Conservation (phyloP, 2,797 vertebrate genomes). For the Trachops cirrhosus region DNA sequence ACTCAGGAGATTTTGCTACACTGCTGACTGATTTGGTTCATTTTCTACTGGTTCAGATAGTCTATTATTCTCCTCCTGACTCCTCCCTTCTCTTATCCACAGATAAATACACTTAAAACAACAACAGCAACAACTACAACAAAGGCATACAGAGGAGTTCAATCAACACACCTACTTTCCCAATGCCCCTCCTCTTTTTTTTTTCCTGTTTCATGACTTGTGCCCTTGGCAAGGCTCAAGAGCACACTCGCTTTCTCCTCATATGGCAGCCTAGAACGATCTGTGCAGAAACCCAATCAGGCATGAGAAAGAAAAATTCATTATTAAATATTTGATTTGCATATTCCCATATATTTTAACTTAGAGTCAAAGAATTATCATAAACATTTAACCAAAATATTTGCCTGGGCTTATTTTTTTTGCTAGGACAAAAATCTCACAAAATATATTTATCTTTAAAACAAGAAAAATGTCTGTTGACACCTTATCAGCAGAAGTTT, state of each 20-base stretch:
- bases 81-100: neutral
- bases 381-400: neutral
- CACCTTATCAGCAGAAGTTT: neutral
- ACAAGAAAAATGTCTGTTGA: constrained; percentile 25
- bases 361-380: neutral
- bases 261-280: neutral
- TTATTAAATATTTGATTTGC: neutral
- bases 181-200: rapidly evolving
- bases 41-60: neutral
- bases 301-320: neutral
- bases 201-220: neutral
- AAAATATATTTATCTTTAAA: constrained; percentile 30
- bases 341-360: neutral
- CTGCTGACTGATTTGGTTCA: neutral
- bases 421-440: neutral
- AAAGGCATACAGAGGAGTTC: neutral
- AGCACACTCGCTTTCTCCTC: neutral
- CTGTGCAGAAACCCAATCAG: neutral
- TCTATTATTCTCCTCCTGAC: neutral
- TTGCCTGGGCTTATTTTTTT: neutral
- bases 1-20: neutral
- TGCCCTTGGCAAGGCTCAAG: neutral
- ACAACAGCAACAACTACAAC: no score
- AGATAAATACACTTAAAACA: neutral
- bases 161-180: neutral